A percentile compares a stretch with the other conserved stretches of the same genome.
These are phyloP conservation scores for Aurelia sp. DNA, from an alignment of 30 jellyfish, hydroid and myxozoan genomes.

Conservation along the genomic window DNA sequence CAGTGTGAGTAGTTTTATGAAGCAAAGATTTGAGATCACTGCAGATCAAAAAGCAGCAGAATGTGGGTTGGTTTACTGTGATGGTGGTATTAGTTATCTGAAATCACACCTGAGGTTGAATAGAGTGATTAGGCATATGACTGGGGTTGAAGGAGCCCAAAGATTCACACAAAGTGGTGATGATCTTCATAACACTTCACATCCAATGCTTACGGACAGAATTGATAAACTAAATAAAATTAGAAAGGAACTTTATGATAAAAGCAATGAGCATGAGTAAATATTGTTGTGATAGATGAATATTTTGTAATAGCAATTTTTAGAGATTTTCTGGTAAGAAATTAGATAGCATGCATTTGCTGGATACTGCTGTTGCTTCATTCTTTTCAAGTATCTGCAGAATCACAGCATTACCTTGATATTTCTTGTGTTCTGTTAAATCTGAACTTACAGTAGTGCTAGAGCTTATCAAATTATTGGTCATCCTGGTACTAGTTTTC, in stretches of 20 bases:
- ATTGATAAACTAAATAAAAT: constrained; percentile 53
- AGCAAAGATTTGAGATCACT: constrained; percentile 42
- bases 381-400: no score
- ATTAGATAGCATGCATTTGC: no score
- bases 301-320: no score
- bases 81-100: constrained; percentile 86
- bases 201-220: constrained; percentile 80
- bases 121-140: constrained; percentile 69
- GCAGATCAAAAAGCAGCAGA: constrained; percentile 85
- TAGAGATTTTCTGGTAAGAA: no score
- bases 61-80: constrained; percentile 70
- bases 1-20: constrained; percentile 18
- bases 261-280: background rate
- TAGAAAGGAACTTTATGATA: constrained; percentile 5
- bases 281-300: background rate
- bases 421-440: no score
- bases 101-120: constrained; percentile 67
- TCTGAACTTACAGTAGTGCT: no score
- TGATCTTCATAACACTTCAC: constrained; percentile 56
- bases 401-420: no score
- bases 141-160: constrained; percentile 69
- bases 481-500: no score
- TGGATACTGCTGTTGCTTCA: no score
- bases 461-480: no score
- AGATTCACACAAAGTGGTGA: constrained; percentile 74